Conservation (phyloP, 23 tunicate species). For the Halocynthia roretzi region DNA sequence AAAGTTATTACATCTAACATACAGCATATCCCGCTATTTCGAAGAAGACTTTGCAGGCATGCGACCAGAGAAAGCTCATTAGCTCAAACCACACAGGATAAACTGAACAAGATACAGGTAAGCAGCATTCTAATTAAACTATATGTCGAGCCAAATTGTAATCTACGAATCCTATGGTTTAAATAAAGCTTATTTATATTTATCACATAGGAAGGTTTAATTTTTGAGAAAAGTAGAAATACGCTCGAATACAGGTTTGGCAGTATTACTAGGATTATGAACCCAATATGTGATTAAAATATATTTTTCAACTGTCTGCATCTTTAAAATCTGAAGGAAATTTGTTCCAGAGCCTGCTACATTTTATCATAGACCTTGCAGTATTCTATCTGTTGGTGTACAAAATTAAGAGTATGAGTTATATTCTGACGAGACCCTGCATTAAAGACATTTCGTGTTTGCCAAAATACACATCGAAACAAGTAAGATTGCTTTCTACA, state of each 20-base stretch:
- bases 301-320: not conserved
- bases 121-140: no score
- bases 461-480: slow-evolving; percentile 25
- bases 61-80: no score
- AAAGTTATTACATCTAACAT: no score
- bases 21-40: no score
- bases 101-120: no score
- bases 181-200: no score
- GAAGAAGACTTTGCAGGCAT: no score
- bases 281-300: no score
- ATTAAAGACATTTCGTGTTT: slow-evolving; percentile 3
- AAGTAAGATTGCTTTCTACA: slow-evolving; percentile 10
- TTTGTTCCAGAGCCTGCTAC: slow-evolving; percentile 28
- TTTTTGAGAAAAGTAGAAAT: not conserved
- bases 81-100: no score
- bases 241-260: not conserved
- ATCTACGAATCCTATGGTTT: no score
- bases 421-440: slow-evolving; percentile 16
- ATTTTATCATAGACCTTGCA: slow-evolving; percentile 25
- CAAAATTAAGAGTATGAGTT: slow-evolving; percentile 15
- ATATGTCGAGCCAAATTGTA: no score
- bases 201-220: not conserved
- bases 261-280: no score
- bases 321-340: not conserved
- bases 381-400: slow-evolving; percentile 32